A percentile compares a stretch with the other conserved stretches of the same genome.
Evolutionary conservation across 2,888 invertebrate species (phyloP).

Genomic region (Caenorhabditis drosophilae): DNA sequence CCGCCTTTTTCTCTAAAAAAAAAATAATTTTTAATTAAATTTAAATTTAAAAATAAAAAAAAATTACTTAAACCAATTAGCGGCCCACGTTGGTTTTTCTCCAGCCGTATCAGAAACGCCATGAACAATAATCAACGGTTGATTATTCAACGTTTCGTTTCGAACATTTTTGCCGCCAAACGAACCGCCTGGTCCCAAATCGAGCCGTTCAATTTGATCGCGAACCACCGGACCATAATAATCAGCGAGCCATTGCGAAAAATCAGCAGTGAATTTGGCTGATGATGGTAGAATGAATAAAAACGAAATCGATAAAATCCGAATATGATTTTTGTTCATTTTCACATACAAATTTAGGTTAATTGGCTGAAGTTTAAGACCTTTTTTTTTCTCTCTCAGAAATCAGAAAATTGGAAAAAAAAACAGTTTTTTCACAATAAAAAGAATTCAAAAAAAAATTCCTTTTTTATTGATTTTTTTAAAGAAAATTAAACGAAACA

Average conservation of each 20-base stretch:
- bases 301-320: neutral
- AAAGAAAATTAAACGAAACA: too few species aligned
- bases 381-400: neutral
- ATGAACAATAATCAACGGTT: conserved; percentile 67
- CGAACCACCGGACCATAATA: conserved; percentile 47
- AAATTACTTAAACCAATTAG: conserved; percentile 49
- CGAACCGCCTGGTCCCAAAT: conserved; percentile 60
- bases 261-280: conserved; percentile 52
- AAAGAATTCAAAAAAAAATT: too few species aligned
- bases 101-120: conserved; percentile 67
- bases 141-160: conserved; percentile 53
- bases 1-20: conserved; percentile 44
- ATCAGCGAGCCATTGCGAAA: conserved; percentile 48
- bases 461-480: too few species aligned
- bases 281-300: too few species aligned
- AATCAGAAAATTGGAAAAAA: too few species aligned
- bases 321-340: neutral
- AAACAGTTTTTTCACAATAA: too few species aligned
- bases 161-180: conserved; percentile 60
- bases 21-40: neutral
- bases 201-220: conserved; percentile 53
- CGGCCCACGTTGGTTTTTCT: conserved; percentile 58
- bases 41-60: neutral
- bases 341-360: neutral
- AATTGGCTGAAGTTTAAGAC: neutral